Percentiles rank a stretch among this genome's conserved stretches.
Evolutionary conservation across 2,797 vertebrate species (phyloP).

Genomic region (Malurus leucopterus): DNA sequence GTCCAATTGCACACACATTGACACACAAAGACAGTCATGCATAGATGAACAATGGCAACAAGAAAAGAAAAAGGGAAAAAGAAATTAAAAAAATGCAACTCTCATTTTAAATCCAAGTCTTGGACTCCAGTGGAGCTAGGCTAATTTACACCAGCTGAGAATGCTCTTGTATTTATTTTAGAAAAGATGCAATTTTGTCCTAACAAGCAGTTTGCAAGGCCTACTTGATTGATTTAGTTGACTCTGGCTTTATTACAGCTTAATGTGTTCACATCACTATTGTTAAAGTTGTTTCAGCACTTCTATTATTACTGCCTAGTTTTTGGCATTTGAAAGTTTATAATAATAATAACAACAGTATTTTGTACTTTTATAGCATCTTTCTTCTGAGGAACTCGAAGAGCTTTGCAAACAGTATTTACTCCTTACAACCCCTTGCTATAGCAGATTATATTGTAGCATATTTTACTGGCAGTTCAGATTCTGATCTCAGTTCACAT

Average conservation of each 20-base stretch:
- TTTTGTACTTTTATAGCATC: slow-evolving; percentile 63
- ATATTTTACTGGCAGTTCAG: not conserved
- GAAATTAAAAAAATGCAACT: not conserved
- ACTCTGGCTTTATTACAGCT: slow-evolving; percentile 59
- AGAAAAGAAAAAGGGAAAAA: not conserved
- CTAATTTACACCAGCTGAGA: slow-evolving; percentile 63
- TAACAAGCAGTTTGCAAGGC: slow-evolving; percentile 57
- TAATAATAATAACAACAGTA: slow-evolving; percentile 55
- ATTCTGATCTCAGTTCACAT: slow-evolving; percentile 22
- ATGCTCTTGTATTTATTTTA: slow-evolving; percentile 61
- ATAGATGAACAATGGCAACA: slow-evolving; percentile 13
- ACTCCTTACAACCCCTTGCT: not conserved
- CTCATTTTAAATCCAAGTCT: slow-evolving; percentile 39
- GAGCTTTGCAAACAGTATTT: slow-evolving; percentile 51
- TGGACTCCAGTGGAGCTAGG: slow-evolving; percentile 38
- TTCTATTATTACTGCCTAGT: slow-evolving; percentile 62
- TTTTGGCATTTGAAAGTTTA: slow-evolving; percentile 58
- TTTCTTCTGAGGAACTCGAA: slow-evolving; percentile 28
- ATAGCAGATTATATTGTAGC: slow-evolving; percentile 6
- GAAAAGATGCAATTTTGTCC: slow-evolving; percentile 61
- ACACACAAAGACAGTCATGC: not conserved
- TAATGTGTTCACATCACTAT: slow-evolving; percentile 62
- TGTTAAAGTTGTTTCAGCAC: slow-evolving; percentile 65
- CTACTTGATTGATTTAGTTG: slow-evolving; percentile 65
- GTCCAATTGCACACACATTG: not conserved